Percentiles rank a stretch among this genome's conserved stretches.
Conservation (phyloP, 2,113 vertebrate species). For the Scomber japonicus region DNA sequence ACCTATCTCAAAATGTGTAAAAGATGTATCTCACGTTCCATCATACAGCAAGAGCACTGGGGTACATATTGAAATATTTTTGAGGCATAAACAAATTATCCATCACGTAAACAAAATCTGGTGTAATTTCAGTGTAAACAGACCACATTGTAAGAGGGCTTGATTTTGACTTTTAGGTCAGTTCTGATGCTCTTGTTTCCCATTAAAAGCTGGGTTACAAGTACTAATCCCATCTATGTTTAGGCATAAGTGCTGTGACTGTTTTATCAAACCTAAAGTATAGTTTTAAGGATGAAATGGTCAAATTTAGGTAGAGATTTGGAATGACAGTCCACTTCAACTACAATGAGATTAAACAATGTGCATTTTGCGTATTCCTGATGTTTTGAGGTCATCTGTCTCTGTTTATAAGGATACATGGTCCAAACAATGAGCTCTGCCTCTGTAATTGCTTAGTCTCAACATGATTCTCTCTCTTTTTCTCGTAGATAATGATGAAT, state of each 20-base stretch:
- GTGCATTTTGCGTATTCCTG: no score
- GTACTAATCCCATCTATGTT: not conserved
- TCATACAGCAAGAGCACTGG: not conserved
- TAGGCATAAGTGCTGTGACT: not conserved
- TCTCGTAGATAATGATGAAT: slow-evolving; percentile 82
- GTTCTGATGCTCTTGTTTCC: not conserved
- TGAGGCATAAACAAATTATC: not conserved
- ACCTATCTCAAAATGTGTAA: slow-evolving; percentile 24
- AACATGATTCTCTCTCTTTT: slow-evolving; percentile 24
- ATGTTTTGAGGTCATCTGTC: no score
- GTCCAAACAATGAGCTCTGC: not conserved
- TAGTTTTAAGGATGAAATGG: no score
- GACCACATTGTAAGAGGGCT: not conserved
- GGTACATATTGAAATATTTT: not conserved
- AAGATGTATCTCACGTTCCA: not conserved
- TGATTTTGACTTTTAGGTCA: not conserved
- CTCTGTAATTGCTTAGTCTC: slow-evolving; percentile 13
- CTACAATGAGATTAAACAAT: no score
- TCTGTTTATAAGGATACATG: not conserved
- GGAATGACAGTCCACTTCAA: no score
- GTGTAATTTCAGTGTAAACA: no score
- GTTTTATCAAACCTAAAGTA: not conserved
- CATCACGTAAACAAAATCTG: no score
- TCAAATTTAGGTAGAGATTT: no score
- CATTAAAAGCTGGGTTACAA: not conserved